Evolutionary conservation across 2,113 vertebrate species (phyloP).

Genomic region (Megalops atlanticus): DNA sequence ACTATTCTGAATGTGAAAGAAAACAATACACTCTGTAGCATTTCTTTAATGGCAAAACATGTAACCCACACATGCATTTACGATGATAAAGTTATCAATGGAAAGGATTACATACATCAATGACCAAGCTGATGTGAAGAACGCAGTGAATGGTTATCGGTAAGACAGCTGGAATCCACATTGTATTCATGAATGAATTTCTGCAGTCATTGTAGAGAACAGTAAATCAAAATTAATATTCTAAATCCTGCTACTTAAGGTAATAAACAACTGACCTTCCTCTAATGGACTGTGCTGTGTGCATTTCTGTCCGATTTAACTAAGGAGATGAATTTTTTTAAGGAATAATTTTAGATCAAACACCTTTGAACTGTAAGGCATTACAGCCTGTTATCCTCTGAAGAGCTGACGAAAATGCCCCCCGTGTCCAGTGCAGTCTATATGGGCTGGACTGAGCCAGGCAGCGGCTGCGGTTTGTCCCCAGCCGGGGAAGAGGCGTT

Average conservation of each 20-base stretch:
- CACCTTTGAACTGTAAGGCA: background rate
- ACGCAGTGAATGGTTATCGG: background rate
- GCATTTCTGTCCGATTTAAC: background rate
- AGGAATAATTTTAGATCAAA: background rate
- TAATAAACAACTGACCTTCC: background rate
- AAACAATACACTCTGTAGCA: too few species aligned
- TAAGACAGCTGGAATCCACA: too few species aligned
- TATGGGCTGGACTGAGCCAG: slow-evolving; percentile 60
- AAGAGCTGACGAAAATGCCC: background rate
- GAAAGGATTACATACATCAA: too few species aligned
- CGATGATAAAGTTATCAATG: too few species aligned
- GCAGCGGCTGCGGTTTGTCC: slow-evolving; percentile 52
- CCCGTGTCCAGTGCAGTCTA: slow-evolving; percentile 19
- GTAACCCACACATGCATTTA: too few species aligned
- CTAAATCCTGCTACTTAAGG: background rate
- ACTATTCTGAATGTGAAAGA: too few species aligned
- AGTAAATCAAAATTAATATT: too few species aligned
- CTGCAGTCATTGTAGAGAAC: too few species aligned
- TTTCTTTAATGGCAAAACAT: too few species aligned
- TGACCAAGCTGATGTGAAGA: background rate
- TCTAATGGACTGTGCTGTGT: background rate
- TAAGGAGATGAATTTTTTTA: background rate
- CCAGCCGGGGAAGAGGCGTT: background rate
- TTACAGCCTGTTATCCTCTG: too few species aligned
- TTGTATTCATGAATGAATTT: too few species aligned